phyloP scores from a whole-genome alignment of 2,797 vertebrate species.

The Picus viridis region DNA sequence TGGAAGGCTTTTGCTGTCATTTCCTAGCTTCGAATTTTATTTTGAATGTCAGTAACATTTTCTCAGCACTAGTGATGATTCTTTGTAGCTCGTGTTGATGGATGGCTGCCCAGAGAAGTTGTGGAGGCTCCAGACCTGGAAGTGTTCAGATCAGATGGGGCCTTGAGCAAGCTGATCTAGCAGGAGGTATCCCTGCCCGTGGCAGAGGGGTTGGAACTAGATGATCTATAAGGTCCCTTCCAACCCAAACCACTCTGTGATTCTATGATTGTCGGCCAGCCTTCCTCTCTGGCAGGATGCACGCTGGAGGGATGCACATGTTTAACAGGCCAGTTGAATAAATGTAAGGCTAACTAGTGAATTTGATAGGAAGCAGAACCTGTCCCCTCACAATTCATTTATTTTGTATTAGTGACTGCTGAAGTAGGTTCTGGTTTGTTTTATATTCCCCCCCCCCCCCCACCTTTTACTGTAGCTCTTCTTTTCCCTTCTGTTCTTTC shows the following conservation, averaged over 20 bases:
- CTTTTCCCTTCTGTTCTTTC: neutral
- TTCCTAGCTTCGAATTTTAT: slow-evolving; percentile 40
- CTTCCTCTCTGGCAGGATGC: neutral
- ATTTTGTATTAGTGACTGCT: neutral
- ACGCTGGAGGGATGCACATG: neutral
- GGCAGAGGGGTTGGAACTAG: no score
- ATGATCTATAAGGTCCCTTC: no score
- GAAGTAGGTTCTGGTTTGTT: neutral
- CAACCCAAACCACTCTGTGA: no score
- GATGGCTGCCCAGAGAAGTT: neutral
- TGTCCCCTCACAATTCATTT: neutral
- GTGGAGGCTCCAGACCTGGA: no score
- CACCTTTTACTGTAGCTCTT: neutral
- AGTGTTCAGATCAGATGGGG: no score
- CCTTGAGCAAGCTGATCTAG: no score
- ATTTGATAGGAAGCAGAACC: neutral
- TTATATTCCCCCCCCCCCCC: neutral
- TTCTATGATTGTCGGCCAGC: slow-evolving; percentile 18
- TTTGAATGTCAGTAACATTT: slow-evolving; percentile 42
- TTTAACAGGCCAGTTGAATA: slow-evolving; percentile 18
- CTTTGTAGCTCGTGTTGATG: slow-evolving; percentile 30
- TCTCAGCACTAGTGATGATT: neutral
- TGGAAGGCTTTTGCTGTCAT: slow-evolving; percentile 41
- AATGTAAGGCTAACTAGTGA: neutral
- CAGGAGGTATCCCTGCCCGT: no score